Evolutionary conservation across 2,113 vertebrate genomes (phyloP), one percentile per base, ranked within the genome.

Genomic region (Sminthopsis crassicaudata): DNA sequence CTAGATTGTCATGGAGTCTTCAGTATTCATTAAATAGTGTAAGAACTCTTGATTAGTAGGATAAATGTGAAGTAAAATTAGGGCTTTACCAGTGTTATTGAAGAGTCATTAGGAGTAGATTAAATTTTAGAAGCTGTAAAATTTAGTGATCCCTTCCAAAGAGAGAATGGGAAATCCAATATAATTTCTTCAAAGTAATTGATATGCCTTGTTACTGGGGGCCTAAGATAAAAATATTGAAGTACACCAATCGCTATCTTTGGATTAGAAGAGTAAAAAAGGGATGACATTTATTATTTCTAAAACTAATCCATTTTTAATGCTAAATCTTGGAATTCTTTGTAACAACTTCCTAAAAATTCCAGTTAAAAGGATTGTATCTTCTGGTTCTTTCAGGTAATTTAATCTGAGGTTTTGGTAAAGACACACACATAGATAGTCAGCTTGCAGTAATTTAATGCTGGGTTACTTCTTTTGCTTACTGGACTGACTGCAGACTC

Each of bases 361-460:
- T 90, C 25, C 10, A 50, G 25, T 23, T 22, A 26, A 10, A 94
- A n/a, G 36, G 67, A 42, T 90, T 93, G 88, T 94, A 36, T 90
- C 57, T 93, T 84, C 19, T 55, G 67, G 67, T 96, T 53, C 48
- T 16, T 95, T 94, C 92, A 48, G 5, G 53, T 84, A 30, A 19
- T 91, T 96, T 96, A 48, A 96, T 97, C 98, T 84, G 67, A 84
- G 67, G 67, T 84, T 90, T 88, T 10, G 98, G 84, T 53, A 96
- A 96, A 97, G 96, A 98, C 97, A 97, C 96, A 96, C 97, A 42
- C 89, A 90, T 46, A 30, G 42, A 27, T 92, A 46, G 8, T 46
- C 42, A 96, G 95, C 97, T 97, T 98, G 97, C 97, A 97, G 93
- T 95, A 96, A 97, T 98, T 98, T 98, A 93, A 94, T 97, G 95